These are phyloP conservation scores for Centropus bengalensis DNA, from an alignment of 2,113 vertebrate genomes.

Conservation along the genomic window DNA sequence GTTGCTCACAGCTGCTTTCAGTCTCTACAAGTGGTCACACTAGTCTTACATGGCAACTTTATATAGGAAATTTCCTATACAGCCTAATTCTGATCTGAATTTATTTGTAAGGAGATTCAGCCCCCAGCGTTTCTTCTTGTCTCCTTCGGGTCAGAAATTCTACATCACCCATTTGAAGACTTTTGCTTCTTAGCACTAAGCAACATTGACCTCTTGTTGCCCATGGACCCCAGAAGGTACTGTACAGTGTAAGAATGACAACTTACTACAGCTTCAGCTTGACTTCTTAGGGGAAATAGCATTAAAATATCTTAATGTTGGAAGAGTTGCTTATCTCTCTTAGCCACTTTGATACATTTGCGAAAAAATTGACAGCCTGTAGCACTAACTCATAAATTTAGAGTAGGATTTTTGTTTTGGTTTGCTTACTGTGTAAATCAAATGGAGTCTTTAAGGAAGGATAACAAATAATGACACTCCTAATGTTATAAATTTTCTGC, in stretches of 20 bases:
- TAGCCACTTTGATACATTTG: neutral
- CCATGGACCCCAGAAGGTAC: neutral
- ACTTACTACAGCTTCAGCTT: neutral
- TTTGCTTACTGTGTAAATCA: conserved; percentile 37
- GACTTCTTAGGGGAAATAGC: neutral
- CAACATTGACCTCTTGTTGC: neutral
- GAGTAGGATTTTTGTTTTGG: conserved; percentile 13
- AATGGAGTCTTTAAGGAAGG: conserved; percentile 28
- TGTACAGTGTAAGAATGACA: neutral
- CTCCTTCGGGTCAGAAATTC: neutral
- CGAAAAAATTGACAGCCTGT: conserved; percentile 17
- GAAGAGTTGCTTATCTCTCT: conserved; percentile 3
- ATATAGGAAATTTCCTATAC: neutral
- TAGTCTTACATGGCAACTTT: neutral
- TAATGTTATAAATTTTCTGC: conserved; percentile 43
- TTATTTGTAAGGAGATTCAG: neutral
- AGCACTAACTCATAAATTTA: conserved; percentile 19
- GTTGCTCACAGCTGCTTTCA: neutral
- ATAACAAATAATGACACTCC: conserved; percentile 11
- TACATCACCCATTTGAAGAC: neutral
- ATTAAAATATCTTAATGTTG: conserved; percentile 1
- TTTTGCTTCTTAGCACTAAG: neutral
- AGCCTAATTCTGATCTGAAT: neutral
- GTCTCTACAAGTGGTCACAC: neutral
- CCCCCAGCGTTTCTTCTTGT: neutral